These are phyloP conservation scores for Heteronetta atricapilla DNA, from an alignment of 2,113 vertebrate species.

Conservation along the genomic window DNA sequence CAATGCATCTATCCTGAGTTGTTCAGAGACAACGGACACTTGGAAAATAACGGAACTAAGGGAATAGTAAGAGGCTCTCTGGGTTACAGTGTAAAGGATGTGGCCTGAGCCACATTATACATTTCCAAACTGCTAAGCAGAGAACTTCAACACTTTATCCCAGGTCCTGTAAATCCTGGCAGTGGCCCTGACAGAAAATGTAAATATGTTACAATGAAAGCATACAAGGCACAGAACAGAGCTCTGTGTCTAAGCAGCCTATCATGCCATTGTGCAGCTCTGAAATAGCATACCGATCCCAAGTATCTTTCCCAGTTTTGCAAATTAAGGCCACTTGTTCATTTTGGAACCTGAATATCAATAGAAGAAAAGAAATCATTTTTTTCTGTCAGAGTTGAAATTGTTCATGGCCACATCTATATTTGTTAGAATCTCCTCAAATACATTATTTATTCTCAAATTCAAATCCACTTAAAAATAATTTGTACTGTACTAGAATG, in stretches of 20 bases:
- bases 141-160: not conserved
- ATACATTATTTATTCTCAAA: not conserved
- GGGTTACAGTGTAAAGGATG: not conserved
- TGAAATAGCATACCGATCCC: constrained; percentile 80
- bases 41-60: not conserved
- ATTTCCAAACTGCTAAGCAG: not conserved
- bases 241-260: constrained; percentile 54
- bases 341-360: constrained; percentile 82
- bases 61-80: not conserved
- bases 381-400: constrained; percentile 49
- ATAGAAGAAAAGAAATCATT: constrained; percentile 61
- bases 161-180: constrained; percentile 48
- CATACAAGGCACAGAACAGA: constrained; percentile 27
- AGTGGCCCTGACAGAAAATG: constrained; percentile 29
- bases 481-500: not conserved
- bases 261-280: constrained; percentile 40
- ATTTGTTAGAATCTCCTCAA: not conserved
- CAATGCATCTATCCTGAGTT: not conserved
- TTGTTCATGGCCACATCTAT: not conserved
- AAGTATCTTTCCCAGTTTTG: constrained; percentile 84
- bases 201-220: constrained; percentile 28
- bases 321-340: constrained; percentile 83
- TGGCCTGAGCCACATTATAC: not conserved
- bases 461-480: not conserved
- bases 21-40: not conserved